phyloP scores from a whole-genome alignment of 2,888 invertebrate genomes.

The Nysson spinosus region DNA sequence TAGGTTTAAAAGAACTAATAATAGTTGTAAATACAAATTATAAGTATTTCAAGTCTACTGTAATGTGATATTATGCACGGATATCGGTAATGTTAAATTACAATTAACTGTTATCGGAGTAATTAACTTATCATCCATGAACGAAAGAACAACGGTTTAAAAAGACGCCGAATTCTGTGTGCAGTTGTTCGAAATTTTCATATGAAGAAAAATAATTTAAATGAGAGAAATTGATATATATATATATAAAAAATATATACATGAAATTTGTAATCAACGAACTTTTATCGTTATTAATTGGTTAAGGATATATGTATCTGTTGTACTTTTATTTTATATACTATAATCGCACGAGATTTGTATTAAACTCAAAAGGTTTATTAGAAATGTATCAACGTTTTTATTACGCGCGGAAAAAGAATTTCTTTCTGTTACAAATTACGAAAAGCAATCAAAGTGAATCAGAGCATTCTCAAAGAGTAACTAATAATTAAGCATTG shows the following conservation, averaged over 20 bases:
- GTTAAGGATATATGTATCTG: slow-evolving; percentile 12
- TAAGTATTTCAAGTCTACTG: slow-evolving; percentile 22
- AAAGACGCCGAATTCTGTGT: no score
- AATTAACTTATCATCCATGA: neutral
- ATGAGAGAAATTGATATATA: no score
- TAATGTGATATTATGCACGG: slow-evolving; percentile 23
- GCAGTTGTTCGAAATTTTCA: neutral
- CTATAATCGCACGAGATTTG: neutral
- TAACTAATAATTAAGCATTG: slow-evolving; percentile 15
- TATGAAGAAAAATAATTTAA: slow-evolving; percentile 12
- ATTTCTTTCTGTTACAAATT: neutral
- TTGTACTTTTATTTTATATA: slow-evolving; percentile 20
- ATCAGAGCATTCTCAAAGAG: slow-evolving; percentile 1
- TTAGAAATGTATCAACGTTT: neutral
- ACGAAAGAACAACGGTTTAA: neutral
- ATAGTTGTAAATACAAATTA: slow-evolving; percentile 44
- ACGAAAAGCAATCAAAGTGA: neutral
- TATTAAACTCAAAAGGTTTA: slow-evolving; percentile 5
- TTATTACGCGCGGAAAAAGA: slow-evolving; percentile 8
- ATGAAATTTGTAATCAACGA: slow-evolving; percentile 20
- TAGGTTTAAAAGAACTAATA: slow-evolving; percentile 13
- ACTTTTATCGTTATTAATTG: slow-evolving; percentile 10
- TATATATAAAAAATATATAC: no score
- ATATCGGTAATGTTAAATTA: slow-evolving; percentile 18
- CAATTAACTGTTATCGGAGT: slow-evolving; percentile 2